phyloP scores from a whole-genome alignment of 2,113 vertebrate species.

The Acrocephalus kingi region DNA sequence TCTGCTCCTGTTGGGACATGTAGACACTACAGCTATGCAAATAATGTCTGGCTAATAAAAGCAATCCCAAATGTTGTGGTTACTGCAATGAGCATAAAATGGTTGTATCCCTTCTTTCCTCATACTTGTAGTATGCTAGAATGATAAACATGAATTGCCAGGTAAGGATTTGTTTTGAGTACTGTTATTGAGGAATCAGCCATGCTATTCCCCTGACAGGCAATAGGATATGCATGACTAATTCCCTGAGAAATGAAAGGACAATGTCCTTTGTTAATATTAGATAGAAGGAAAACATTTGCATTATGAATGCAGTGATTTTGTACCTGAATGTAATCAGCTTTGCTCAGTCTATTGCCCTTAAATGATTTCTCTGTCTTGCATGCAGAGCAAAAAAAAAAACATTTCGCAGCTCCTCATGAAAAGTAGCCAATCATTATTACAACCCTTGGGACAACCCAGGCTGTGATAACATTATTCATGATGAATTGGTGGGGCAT shows the following conservation, averaged over 20 bases:
- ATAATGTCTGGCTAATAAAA: neutral
- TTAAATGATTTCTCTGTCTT: conserved; percentile 23
- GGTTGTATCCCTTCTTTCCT: neutral
- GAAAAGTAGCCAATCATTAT: neutral
- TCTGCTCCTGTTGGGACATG: neutral
- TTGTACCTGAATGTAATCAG: neutral
- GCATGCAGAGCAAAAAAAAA: neutral
- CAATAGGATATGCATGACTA: neutral
- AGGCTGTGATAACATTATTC: neutral
- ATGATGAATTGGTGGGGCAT: neutral
- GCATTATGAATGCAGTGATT: neutral
- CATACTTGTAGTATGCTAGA: neutral
- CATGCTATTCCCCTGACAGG: neutral
- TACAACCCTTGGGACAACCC: neutral
- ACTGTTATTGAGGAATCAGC: neutral
- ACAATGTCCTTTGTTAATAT: neutral
- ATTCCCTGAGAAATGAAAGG: neutral
- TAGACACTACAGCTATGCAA: neutral
- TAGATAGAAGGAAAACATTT: conserved; percentile 44
- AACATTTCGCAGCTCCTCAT: neutral
- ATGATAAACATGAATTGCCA: neutral
- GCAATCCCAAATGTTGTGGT: neutral
- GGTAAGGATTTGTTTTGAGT: neutral
- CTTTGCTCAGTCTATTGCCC: conserved; percentile 13
- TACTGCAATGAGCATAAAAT: neutral